phyloP scores from a whole-genome alignment of 2,797 vertebrate genomes.

The Phoebastria nigripes region DNA sequence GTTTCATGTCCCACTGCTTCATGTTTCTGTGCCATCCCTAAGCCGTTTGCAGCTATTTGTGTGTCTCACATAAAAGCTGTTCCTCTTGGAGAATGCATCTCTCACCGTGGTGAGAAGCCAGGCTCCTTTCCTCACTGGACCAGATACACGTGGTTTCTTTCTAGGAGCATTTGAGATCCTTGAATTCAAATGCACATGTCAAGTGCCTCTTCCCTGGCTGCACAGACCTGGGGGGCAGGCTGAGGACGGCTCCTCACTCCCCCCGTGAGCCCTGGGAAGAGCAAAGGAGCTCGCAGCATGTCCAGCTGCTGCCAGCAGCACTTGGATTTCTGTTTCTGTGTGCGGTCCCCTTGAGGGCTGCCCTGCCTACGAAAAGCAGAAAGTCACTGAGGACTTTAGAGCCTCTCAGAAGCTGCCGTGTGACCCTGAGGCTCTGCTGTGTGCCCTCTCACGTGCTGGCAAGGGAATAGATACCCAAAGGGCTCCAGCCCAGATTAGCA shows the following conservation, averaged over 20 bases:
- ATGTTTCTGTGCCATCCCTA: neutral
- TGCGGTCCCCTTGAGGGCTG: neutral
- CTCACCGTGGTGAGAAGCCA: neutral
- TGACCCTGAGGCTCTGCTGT: accelerated
- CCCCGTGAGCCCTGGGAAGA: neutral
- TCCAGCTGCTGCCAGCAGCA: neutral
- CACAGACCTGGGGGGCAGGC: neutral
- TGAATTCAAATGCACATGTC: neutral
- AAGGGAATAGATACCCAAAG: neutral
- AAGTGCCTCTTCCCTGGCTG: neutral
- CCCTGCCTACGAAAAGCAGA: neutral
- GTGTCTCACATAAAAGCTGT: neutral
- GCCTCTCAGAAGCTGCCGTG: accelerated
- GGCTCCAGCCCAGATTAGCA: neutral
- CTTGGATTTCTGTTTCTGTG: neutral
- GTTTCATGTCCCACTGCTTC: neutral
- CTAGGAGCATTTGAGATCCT: neutral
- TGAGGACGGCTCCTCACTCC: neutral
- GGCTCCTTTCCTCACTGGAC: neutral
- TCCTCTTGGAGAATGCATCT: neutral
- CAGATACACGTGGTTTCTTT: neutral
- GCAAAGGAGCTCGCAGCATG: neutral
- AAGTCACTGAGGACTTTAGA: neutral
- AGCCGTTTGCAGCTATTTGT: neutral
- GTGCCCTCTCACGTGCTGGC: neutral